Evolutionary conservation across 2,113 vertebrate genomes (phyloP).

Genomic region (Lucifuga dentata): DNA sequence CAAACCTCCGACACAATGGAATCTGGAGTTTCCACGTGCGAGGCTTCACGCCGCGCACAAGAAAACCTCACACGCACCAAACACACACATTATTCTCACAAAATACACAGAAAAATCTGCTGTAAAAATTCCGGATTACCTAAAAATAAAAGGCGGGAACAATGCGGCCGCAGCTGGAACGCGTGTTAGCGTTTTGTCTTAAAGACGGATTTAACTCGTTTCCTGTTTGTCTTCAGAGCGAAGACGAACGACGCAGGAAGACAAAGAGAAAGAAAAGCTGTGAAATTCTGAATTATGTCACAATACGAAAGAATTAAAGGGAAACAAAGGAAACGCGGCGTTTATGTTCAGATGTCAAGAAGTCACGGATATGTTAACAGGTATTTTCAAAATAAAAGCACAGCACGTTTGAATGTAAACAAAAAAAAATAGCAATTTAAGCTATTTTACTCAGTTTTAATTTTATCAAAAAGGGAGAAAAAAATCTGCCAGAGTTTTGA

Average conservation of each 20-base stretch:
- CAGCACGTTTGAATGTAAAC: too few relatives aligned
- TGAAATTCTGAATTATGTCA: conserved; percentile 75
- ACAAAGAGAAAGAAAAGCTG: conserved; percentile 73
- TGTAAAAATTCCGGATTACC: conserved; percentile 78
- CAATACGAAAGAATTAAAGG: conserved; percentile 70
- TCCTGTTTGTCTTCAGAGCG: conserved; percentile 61
- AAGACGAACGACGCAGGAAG: conserved; percentile 29
- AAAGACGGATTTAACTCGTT: conserved; percentile 78
- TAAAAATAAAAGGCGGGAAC: conserved; percentile 68
- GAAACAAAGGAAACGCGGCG: too few relatives aligned
- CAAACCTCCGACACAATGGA: conserved; percentile 76
- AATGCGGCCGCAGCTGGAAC: conserved; percentile 64
- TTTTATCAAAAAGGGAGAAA: too few relatives aligned
- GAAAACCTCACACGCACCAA: too few relatives aligned
- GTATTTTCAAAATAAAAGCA: too few relatives aligned
- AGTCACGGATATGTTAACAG: too few relatives aligned
- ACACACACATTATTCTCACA: conserved; percentile 70
- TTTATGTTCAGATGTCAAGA: too few relatives aligned
- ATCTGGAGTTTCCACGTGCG: conserved; percentile 70
- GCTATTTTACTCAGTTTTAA: too few relatives aligned
- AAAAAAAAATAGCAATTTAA: too few relatives aligned
- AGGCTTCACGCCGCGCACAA: too few relatives aligned
- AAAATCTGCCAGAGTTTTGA: too few relatives aligned
- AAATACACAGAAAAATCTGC: conserved; percentile 61
- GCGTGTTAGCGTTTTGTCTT: conserved; percentile 69